Evolutionary conservation across 2,113 vertebrate genomes (phyloP), one percentile per base, ranked within the genome.

Genomic region (Oreochromis aureus): DNA sequence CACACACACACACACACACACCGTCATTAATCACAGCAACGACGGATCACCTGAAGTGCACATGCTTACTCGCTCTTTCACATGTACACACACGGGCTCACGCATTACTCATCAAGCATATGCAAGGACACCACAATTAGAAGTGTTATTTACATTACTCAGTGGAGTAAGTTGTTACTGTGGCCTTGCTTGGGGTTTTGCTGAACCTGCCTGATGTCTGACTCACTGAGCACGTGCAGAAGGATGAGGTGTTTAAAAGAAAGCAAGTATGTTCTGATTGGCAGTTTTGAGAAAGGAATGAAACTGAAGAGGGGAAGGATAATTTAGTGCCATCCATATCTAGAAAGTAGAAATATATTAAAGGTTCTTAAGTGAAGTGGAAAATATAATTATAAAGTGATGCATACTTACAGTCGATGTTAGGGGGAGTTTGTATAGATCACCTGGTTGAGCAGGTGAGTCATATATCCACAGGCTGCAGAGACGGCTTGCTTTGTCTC

Each of bases 11-110:
- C 19, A 54, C 19, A 76, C 69, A 46, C 69, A 73, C 22, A 48
- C 22, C 0, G 10, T 92, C 46, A 90, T 92, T 91, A 89, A 92
- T 90, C 86, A 80, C n/a, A 27, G 82, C 46, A 71, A 30, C 3
- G 3, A 78, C 85, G 30, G 41, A 76, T 89, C 63, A 83, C 80
- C 76, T 76, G 63, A 85, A 91, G 61, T 58, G 34, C 81, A 82
- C 76, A 56, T 81, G 61, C 76, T 2, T 30, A 32, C 80, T 32
- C 30, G 51, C 53, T 63, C 3, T 78, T 71, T 34, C 59, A n/a
- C 48, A 12, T 34, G 48, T 11, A 8, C 46, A 73, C 59, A 46
- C 76, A 66, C 4, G 16, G 44, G 4, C 59, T 18, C 61, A 0
- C 2, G 7, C n/a, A n/a, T 83, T 66, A 58, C 9, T 79, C 44